Base-by-base conservation (phyloP, 1,140 invertebrate species). In the Gyrodactylus bullatarudis region DNA sequence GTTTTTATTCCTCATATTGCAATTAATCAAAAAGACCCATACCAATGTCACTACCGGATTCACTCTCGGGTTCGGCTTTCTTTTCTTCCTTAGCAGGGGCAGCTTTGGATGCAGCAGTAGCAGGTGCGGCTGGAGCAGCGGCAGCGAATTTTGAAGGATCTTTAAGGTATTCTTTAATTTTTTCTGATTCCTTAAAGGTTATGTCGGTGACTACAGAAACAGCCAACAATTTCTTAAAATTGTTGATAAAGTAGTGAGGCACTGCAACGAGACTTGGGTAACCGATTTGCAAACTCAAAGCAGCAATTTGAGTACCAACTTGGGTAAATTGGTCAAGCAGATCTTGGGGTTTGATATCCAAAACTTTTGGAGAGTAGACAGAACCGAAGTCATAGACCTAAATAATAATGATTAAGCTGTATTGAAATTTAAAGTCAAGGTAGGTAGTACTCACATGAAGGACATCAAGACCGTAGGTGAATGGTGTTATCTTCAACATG, bases 401-500 rank as follows among this genome's bases (percentile, higher is more conserved):
- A 25, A 20, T 16, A 54, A 54, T 16, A 54, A 16, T 54, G 34
- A 54, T 54, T 54, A 71, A 24, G 2, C 21, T 21, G 71, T 16
- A 71, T 8, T 68, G 2, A 68, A 19, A 68, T 21, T n/a, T 1
- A 23, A 24, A 16, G n/a, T 26, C 24, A 23, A 75, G 20, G 25
- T 23, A 69, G 8, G 74, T 23, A 54, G 20, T 75, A 73, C 74
- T 75, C 79, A 80, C 88, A 86, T 83, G 79, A 75, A 82, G 80
- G 74, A 99, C 89, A 21, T 89, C 82, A 76, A 99, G 85, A 84
- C 95, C 94, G 79, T 99, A 99, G 54, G 91, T 92, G 84, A 99
- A 99, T 27, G 95, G 95, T 81, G 91, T 96, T 80, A 99, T 95
- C 84, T 95, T 95, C 84, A 99, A 86, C 94, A 99, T 98, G 85